Percentiles rank a stretch among this genome's conserved stretches.
Conservation (phyloP, 64 coral and sea anemone species). For the Montipora efflorescens region DNA sequence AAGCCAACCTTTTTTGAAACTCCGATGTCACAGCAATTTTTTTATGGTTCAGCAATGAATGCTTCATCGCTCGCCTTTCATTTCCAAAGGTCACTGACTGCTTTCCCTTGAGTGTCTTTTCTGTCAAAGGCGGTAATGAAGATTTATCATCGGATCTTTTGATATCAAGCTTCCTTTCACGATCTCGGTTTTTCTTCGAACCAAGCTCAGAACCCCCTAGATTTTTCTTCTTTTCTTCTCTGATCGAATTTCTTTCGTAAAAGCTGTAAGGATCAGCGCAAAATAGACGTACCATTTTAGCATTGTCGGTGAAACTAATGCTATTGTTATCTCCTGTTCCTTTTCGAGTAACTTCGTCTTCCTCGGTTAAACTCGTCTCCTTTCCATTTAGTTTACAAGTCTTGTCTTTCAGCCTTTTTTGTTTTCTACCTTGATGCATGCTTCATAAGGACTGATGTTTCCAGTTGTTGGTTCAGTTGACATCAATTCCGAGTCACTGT, state of each 20-base stretch:
- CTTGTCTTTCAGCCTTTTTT: neutral
- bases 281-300: neutral
- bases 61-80: neutral
- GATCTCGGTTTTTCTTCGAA: neutral
- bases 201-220: neutral
- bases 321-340: neutral
- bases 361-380: neutral
- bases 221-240: neutral
- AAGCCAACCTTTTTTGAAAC: slow-evolving; percentile 2
- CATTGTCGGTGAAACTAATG: neutral
- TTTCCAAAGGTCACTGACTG: neutral
- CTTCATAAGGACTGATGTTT: neutral
- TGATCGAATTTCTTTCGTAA: slow-evolving; percentile 24
- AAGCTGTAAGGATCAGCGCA: slow-evolving; percentile 25
- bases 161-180: neutral
- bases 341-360: neutral
- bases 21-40: neutral
- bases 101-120: neutral
- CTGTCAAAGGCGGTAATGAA: slow-evolving; percentile 10
- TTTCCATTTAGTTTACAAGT: neutral
- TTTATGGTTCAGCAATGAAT: neutral
- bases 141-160: neutral
- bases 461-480: neutral
- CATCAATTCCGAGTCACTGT: neutral
- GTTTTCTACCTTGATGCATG: neutral